Evolutionary conservation across 2,113 vertebrate genomes (phyloP).

Genomic region (Cromileptes altivelis): DNA sequence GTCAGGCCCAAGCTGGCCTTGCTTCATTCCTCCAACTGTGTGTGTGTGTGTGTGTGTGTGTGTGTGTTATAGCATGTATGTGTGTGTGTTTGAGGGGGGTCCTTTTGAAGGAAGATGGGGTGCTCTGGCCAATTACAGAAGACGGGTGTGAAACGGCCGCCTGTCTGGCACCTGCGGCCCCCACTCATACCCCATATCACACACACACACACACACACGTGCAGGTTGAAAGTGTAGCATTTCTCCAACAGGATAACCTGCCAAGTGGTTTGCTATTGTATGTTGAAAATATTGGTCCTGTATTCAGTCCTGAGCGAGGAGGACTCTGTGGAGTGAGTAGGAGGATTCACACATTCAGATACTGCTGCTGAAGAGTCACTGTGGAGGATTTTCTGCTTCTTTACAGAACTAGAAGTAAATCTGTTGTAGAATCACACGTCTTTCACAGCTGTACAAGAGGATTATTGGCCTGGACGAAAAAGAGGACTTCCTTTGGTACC

Average conservation of each 20-base stretch:
- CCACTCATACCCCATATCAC: constrained; percentile 65
- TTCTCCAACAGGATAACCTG: constrained; percentile 65
- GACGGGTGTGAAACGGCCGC: constrained; percentile 86
- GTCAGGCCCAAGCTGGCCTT: constrained; percentile 86
- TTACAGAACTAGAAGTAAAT: constrained; percentile 24
- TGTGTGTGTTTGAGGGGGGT: constrained; percentile 38
- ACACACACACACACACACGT: constrained; percentile 40
- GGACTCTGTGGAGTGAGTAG: constrained; percentile 50
- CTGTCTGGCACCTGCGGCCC: constrained; percentile 88
- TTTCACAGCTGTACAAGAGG: constrained; percentile 11
- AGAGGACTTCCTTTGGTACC: neutral
- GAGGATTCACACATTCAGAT: constrained; percentile 52
- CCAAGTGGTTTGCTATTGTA: constrained; percentile 65
- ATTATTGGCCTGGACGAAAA: neutral
- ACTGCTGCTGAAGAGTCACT: constrained; percentile 17
- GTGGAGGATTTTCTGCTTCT: constrained; percentile 10
- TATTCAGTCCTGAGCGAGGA: constrained; percentile 33
- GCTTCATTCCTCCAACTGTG: constrained; percentile 74
- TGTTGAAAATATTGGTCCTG: constrained; percentile 46
- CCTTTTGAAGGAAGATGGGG: constrained; percentile 68
- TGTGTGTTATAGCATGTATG: constrained; percentile 14
- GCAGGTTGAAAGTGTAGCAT: constrained; percentile 55
- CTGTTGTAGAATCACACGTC: constrained; percentile 4
- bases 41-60: no score
- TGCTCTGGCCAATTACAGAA: constrained; percentile 90